These are phyloP conservation scores for Drosophila longiperda DNA, from an alignment of 2,888 invertebrate genomes.

Conservation along the genomic window DNA sequence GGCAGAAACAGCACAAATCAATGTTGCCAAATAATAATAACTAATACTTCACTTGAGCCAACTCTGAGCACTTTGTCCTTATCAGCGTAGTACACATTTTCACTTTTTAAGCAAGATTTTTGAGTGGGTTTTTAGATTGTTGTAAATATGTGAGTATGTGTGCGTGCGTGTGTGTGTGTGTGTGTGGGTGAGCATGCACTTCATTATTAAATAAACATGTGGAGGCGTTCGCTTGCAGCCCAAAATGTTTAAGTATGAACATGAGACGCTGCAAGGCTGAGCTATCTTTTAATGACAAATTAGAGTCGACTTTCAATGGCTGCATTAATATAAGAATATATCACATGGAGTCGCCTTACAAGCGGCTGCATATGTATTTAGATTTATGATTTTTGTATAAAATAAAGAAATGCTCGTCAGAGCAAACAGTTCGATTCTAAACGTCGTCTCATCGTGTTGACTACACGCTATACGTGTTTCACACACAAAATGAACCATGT, in stretches of 20 bases:
- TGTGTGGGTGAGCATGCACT: constrained; percentile 46
- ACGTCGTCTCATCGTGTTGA: too few species aligned
- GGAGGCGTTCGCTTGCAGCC: constrained; percentile 39
- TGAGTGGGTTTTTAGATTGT: neutral
- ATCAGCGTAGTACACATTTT: constrained; percentile 31
- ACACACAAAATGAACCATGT: constrained; percentile 39
- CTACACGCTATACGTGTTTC: too few species aligned
- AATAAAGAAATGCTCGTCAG: too few species aligned
- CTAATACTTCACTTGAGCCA: neutral
- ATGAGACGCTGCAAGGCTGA: too few species aligned
- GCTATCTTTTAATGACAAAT: too few species aligned
- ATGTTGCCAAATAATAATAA: neutral
- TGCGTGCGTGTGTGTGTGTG: constrained; percentile 5
- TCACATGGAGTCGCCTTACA: too few species aligned
- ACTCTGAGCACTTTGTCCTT: constrained; percentile 7
- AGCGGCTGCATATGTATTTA: too few species aligned
- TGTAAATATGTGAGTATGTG: neutral
- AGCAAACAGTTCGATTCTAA: too few species aligned
- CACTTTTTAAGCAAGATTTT: constrained; percentile 32
- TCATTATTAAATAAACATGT: constrained; percentile 74
- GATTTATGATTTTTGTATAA: too few species aligned
- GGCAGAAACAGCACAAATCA: neutral
- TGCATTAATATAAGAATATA: too few species aligned
- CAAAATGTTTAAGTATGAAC: constrained; percentile 4
- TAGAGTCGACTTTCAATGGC: too few species aligned